Base-by-base conservation (phyloP, 2,113 vertebrate genomes). In the Physeter macrocephalus region DNA sequence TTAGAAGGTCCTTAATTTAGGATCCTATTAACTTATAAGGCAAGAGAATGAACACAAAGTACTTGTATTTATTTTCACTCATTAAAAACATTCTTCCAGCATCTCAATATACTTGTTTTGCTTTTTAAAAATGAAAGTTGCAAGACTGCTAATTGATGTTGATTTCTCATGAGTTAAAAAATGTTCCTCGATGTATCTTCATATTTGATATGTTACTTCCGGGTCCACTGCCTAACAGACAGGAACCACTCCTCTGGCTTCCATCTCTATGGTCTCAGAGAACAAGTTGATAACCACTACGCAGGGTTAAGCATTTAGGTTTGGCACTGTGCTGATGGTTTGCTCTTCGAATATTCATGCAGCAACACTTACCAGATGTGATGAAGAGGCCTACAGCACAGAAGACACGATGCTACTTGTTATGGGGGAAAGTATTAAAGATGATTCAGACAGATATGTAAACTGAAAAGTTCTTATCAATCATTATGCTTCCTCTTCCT, bases 1-100 rank as follows among this genome's bases (percentile, higher is more conserved):
- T 93, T 64, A 94, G 46, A 77, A 81, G 39, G 41, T 54, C 62
- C 84, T 96, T 64, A 81, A 71, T 69, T 82, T 90, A 96, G 72
- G 54, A 80, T 90, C 75, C 59, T 46, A 85, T 71, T 75, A 94
- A 81, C 17, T 82, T 88, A 52, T 6, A 94, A 96, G 46, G 46
- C 52, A 96, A 95, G 46, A 20, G 21, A 29, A 84, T 88, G n/a
- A 91, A 66, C 23, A 94, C 12, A 2, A 61, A 92, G 34, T 23
- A 41, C 52, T 78, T 94, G 36, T 67, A 43, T 93, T 93, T 94
- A 92, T 97, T 96, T 85, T 61, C 29, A 43, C 36, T 31, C 10
- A 78, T 72, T 36, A 88, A 94, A 81, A 69, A 74, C 67, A 83
- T 83, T 80, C 34, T 61, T 41, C 23, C 46, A 87, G 34, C 12